Conservation (phyloP, 2,113 vertebrate genomes). For the Oncorhynchus masou region DNA sequence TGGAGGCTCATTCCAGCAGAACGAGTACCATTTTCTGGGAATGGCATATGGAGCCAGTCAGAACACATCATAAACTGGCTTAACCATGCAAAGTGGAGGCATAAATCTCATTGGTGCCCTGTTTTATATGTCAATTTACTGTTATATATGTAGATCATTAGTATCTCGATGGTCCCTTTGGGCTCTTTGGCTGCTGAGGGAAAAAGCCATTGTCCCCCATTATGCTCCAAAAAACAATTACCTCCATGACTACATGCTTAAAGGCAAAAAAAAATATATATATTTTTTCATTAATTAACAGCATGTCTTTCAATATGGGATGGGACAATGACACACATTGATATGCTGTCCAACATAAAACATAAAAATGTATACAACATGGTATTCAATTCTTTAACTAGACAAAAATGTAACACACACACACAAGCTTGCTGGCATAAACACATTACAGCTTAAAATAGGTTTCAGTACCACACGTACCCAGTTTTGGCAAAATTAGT, state of each 20-base stretch:
- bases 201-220: conserved; percentile 46
- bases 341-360: conserved; percentile 43
- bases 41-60: conserved; percentile 48
- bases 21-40: conserved; percentile 47
- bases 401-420: neutral
- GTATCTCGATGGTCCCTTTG: conserved; percentile 43
- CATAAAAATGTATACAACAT: neutral
- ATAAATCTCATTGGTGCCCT: conserved; percentile 65
- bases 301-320: conserved; percentile 46
- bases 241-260: conserved; percentile 47
- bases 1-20: conserved; percentile 48
- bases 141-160: conserved; percentile 71
- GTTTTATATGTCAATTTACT: conserved; percentile 60
- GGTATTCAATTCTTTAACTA: neutral
- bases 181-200: conserved; percentile 45
- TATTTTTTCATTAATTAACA: conserved; percentile 56
- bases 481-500: conserved; percentile 99
- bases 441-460: too few relatives aligned
- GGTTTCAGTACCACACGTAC: conserved; percentile 68
- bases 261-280: conserved; percentile 39
- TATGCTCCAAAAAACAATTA: conserved; percentile 64
- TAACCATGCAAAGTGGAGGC: conserved; percentile 57
- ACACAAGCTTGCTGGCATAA: too few relatives aligned
- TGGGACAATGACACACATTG: conserved; percentile 52
- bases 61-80: conserved; percentile 57